Conservation (phyloP, 2,113 vertebrate species). For the Lepidothrix coronata region DNA sequence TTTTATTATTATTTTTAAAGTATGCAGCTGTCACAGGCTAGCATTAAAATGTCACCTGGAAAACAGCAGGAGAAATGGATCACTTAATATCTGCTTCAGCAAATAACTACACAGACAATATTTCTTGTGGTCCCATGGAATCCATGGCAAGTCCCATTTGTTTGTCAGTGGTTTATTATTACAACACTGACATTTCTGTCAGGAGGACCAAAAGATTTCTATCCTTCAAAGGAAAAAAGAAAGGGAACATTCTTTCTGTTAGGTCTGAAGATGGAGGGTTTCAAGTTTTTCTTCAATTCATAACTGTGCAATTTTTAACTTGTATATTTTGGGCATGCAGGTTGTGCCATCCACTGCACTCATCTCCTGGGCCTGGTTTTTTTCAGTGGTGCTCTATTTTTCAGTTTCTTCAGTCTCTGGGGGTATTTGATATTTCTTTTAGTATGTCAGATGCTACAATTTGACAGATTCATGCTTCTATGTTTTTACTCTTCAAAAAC, state of each 20-base stretch:
- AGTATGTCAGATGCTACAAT: background rate
- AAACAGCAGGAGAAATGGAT: conserved; percentile 26
- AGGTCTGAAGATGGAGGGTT: background rate
- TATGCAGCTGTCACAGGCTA: conserved; percentile 40
- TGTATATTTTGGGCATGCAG: background rate
- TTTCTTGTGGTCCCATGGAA: background rate
- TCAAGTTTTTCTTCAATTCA: background rate
- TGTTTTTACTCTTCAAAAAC: background rate
- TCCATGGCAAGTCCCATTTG: background rate
- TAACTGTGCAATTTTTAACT: background rate
- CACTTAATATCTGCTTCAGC: background rate
- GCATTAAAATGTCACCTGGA: conserved; percentile 45
- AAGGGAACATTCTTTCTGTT: background rate
- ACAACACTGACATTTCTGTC: background rate
- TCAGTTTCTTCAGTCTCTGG: background rate
- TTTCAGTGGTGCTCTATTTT: background rate
- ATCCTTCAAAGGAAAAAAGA: background rate
- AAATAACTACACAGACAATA: background rate
- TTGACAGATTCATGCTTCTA: background rate
- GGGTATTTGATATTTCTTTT: background rate
- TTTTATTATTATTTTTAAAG: background rate
- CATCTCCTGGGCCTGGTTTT: background rate
- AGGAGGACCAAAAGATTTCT: background rate
- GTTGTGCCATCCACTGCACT: background rate
- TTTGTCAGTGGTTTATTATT: background rate